Conservation (phyloP, 1,140 invertebrate genomes). For the Gonioctena quinquepunctata region DNA sequence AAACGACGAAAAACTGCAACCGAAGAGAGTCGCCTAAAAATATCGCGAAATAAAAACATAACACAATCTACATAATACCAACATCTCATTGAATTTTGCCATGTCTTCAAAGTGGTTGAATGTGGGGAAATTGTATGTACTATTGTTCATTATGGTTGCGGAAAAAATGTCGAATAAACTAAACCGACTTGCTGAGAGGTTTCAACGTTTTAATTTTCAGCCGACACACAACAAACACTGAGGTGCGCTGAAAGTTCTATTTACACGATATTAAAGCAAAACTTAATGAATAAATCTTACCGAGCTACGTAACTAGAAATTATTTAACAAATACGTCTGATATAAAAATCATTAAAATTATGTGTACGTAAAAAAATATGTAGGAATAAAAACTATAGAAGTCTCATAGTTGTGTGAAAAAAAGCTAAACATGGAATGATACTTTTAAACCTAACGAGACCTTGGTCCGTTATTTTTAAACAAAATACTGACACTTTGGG, state of each 20-base stretch:
- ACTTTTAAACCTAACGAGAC: conserved; percentile 43
- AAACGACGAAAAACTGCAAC: conserved; percentile 17
- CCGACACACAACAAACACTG: conserved; percentile 50
- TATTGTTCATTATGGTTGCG: conserved; percentile 52
- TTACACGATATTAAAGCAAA: conserved; percentile 52
- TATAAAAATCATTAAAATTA: conserved; percentile 52
- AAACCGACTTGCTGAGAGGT: conserved; percentile 28
- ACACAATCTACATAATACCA: conserved; percentile 26
- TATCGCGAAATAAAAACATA: conserved; percentile 35
- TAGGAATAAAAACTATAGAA: conserved; percentile 51
- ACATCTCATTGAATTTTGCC: neutral
- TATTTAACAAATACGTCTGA: conserved; percentile 55
- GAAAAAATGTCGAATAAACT: conserved; percentile 35
- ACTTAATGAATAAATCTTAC: conserved; percentile 47
- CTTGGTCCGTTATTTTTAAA: conserved; percentile 44
- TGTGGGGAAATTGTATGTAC: conserved; percentile 50
- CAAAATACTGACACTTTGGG: conserved; percentile 47
- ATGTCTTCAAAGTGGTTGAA: conserved; percentile 52
- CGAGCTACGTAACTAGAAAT: conserved; percentile 50
- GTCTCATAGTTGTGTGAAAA: conserved; percentile 50
- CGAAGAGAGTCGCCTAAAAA: conserved; percentile 22
- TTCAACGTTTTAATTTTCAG: conserved; percentile 35
- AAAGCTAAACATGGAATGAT: conserved; percentile 50
- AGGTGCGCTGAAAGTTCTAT: conserved; percentile 51
- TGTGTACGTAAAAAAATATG: conserved; percentile 54